Conservation (phyloP, 1,140 invertebrate genomes). For the Musca domestica region DNA sequence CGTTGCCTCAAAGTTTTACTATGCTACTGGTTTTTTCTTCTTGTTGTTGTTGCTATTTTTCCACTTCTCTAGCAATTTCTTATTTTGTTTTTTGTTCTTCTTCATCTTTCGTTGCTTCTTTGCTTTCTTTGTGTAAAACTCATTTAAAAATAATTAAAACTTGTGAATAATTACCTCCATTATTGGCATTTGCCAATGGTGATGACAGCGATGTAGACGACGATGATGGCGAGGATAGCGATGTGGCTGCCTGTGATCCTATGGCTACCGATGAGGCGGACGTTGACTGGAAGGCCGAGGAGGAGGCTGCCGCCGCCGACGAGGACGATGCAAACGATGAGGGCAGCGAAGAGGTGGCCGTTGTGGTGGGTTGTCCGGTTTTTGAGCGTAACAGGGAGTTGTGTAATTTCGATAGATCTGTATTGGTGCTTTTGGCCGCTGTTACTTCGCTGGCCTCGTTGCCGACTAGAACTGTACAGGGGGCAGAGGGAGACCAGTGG, state of each 20-base stretch:
- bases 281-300: slow-evolving; percentile 44
- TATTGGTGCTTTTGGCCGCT: slow-evolving; percentile 53
- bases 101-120: not conserved
- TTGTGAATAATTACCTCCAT: slow-evolving; percentile 55
- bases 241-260: slow-evolving; percentile 30
- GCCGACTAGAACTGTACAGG: slow-evolving; percentile 79
- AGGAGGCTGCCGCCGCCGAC: slow-evolving; percentile 36
- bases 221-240: slow-evolving; percentile 32
- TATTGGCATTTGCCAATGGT: slow-evolving; percentile 53
- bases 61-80: not conserved
- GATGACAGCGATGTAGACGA: slow-evolving; percentile 38
- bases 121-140: slow-evolving; percentile 32
- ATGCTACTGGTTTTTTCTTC: not conserved
- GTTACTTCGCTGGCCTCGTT: slow-evolving; percentile 55
- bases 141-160: slow-evolving; percentile 55
- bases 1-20: too few species aligned
- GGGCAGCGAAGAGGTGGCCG: slow-evolving; percentile 60
- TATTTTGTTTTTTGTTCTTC: not conserved
- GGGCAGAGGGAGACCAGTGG: slow-evolving; percentile 76
- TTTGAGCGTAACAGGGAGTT: slow-evolving; percentile 60
- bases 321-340: slow-evolving; percentile 33
- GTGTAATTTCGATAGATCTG: slow-evolving; percentile 49
- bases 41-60: not conserved
- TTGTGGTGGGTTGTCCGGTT: slow-evolving; percentile 63
- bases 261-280: slow-evolving; percentile 46